Percentiles rank a stretch among this genome's conserved stretches.
These are phyloP conservation scores for Mesaphorura yosii DNA, from an alignment of 1,140 invertebrate species.

Conservation along the genomic window DNA sequence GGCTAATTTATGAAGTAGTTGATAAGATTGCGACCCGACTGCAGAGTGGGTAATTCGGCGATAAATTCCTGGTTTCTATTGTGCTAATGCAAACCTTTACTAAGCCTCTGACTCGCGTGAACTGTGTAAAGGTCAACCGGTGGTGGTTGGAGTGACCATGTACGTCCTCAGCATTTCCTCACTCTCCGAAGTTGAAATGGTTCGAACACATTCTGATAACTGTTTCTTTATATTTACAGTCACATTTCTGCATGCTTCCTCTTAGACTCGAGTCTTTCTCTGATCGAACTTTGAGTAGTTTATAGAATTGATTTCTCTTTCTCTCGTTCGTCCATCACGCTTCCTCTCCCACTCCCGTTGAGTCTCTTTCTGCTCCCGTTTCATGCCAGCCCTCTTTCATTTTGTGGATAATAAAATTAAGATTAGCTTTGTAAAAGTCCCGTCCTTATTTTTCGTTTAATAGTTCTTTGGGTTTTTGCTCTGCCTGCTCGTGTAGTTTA, in stretches of 20 bases:
- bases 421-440: no score
- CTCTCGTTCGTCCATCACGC: neutral
- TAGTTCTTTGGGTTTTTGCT: no score
- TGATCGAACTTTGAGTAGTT: no score
- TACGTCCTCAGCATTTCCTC: conserved; percentile 97
- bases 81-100: neutral
- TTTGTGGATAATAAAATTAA: no score
- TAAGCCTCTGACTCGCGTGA: neutral
- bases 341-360: neutral
- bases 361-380: no score
- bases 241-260: conserved; percentile 16
- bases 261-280: neutral
- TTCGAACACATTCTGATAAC: conserved; percentile 43
- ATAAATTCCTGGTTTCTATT: neutral
- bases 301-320: no score
- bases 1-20: neutral
- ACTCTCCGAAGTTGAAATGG: conserved; percentile 98
- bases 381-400: no score
- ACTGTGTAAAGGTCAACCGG: conserved; percentile 61
- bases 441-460: no score
- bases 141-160: conserved; percentile 94
- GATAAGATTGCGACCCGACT: neutral
- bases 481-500: no score
- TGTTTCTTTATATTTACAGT: no score
- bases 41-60: no score